phyloP scores from a whole-genome alignment of 2,113 vertebrate species.

The Eubucco bourcierii region DNA sequence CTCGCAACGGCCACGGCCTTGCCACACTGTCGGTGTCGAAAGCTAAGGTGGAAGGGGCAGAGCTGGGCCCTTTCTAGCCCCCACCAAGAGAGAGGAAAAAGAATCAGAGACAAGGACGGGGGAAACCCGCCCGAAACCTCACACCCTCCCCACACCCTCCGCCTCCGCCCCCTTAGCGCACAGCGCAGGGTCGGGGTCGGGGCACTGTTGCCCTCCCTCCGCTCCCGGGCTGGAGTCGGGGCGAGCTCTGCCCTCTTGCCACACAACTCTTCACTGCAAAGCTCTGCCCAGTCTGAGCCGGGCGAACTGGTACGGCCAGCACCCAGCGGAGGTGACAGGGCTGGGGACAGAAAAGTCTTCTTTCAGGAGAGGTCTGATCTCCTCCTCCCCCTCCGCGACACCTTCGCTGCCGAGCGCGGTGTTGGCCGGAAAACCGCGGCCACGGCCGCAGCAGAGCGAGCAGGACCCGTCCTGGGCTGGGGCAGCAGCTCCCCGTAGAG shows the following conservation, averaged over 20 bases:
- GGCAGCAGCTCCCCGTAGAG: background rate
- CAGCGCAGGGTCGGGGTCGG: background rate
- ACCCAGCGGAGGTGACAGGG: background rate
- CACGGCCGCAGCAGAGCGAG: background rate
- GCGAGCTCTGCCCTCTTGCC: background rate
- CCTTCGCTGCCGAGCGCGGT: background rate
- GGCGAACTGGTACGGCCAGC: background rate
- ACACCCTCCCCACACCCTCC: background rate
- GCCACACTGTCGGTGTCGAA: background rate
- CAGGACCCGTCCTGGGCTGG: background rate
- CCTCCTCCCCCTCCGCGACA: background rate
- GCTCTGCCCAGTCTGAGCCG: background rate
- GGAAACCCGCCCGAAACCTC: background rate
- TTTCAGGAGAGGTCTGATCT: background rate
- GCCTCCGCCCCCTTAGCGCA: background rate
- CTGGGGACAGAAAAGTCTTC: background rate
- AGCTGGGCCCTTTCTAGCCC: background rate
- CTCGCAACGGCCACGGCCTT: rapidly evolving
- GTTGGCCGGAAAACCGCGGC: background rate
- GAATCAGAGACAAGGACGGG: rapidly evolving
- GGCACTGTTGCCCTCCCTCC: background rate
- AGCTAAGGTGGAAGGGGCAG: background rate
- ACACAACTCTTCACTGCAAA: background rate
- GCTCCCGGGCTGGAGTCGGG: background rate
- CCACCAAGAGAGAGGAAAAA: background rate